Percentiles rank a stretch among this genome's conserved stretches.
phyloP scores from a whole-genome alignment of 2,113 vertebrate species.

The Alligator mississippiensis region DNA sequence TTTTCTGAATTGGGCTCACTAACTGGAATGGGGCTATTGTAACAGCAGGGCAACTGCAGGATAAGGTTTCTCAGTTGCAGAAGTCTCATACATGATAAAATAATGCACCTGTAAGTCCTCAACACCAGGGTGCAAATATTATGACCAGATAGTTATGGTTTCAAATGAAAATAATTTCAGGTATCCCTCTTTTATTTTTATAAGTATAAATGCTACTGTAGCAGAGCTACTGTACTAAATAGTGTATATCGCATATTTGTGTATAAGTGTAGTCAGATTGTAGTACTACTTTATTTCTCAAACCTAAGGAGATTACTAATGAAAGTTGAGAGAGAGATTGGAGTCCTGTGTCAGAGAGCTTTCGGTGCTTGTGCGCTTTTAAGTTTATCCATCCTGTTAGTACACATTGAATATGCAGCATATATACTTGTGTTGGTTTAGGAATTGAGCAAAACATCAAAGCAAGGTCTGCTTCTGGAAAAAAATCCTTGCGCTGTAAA shows the following conservation, averaged over 20 bases:
- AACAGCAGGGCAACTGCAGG: not conserved
- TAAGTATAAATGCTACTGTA: not conserved
- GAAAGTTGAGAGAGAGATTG: not conserved
- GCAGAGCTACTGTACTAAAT: not conserved
- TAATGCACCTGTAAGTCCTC: not conserved
- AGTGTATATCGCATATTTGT: fast-evolving
- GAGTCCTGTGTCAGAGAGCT: not conserved
- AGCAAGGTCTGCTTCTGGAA: not conserved
- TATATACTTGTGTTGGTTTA: fast-evolving
- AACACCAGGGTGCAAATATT: not conserved
- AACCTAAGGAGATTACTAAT: not conserved
- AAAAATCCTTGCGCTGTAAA: not conserved
- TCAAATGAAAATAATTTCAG: not conserved
- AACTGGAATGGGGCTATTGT: not conserved
- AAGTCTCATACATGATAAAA: not conserved
- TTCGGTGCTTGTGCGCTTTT: not conserved
- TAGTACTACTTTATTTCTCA: not conserved
- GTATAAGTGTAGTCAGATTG: not conserved
- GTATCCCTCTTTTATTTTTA: not conserved
- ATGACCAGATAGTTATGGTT: fast-evolving
- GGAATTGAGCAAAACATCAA: not conserved
- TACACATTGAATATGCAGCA: not conserved
- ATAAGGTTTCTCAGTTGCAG: not conserved
- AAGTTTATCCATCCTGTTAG: not conserved
- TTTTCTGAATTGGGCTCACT: not conserved